phyloP scores from a whole-genome alignment of 2,888 invertebrate species.

The Patella caerulea region DNA sequence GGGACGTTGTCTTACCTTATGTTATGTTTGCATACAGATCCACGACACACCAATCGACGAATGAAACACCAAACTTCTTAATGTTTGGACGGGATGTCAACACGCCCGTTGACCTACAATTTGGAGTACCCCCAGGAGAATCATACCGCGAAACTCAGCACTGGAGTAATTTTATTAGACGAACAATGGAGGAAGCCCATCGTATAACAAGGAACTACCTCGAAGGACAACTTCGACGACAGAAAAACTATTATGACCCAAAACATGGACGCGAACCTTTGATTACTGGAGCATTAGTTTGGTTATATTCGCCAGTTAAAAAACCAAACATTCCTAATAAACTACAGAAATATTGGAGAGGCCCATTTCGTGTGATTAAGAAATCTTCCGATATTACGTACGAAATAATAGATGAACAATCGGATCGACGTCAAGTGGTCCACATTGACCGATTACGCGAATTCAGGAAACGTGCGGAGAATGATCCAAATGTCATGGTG shows the following conservation, averaged over 20 bases:
- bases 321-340: conserved; percentile 11
- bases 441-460: not conserved
- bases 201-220: not conserved
- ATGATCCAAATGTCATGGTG: no score
- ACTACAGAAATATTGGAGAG: conserved; percentile 20
- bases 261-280: not conserved
- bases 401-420: not conserved
- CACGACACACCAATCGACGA: conserved; percentile 28
- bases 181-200: not conserved
- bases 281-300: conserved; percentile 4
- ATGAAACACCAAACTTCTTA: conserved; percentile 22
- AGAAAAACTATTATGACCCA: conserved; percentile 13
- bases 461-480: not conserved
- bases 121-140: conserved; percentile 10
- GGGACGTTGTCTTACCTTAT: conserved; percentile 32
- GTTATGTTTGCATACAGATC: conserved; percentile 30
- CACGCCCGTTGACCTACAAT: conserved; percentile 21
- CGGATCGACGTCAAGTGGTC: not conserved
- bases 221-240: not conserved
- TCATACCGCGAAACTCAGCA: not conserved
- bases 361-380: conserved; percentile 10
- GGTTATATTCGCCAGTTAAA: conserved; percentile 15
- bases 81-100: conserved; percentile 29
- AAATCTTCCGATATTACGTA: not conserved
- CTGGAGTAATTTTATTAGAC: conserved; percentile 10